Conservation (phyloP, 1,140 invertebrate species). For the Bombus pascuorum region DNA sequence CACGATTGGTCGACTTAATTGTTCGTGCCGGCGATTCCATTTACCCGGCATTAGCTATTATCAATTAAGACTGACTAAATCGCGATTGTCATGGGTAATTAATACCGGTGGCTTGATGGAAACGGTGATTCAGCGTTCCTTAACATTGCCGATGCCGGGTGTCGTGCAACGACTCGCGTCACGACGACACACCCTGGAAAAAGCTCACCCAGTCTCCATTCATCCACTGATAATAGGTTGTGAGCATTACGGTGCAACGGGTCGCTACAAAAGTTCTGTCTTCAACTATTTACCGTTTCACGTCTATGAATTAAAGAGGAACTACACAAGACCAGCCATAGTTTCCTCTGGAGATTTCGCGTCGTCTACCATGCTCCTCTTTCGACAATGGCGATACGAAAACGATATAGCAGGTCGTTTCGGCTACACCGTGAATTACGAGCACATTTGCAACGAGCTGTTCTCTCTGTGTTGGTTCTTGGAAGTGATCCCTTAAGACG, state of each 20-base stretch:
- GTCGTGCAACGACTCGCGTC: background rate
- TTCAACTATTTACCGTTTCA: conserved; percentile 9
- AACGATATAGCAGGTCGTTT: background rate
- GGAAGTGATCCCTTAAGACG: background rate
- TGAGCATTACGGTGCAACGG: background rate
- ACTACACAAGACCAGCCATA: background rate
- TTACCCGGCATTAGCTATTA: conserved; percentile 11
- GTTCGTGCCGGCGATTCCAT: background rate
- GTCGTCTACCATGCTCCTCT: background rate
- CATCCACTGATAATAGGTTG: background rate
- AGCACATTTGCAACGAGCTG: background rate
- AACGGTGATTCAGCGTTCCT: conserved; percentile 19
- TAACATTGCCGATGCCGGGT: background rate
- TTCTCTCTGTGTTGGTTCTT: background rate
- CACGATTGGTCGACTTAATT: conserved; percentile 15
- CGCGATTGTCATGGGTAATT: conserved; percentile 14
- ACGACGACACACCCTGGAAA: background rate
- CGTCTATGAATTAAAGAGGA: conserved; percentile 3
- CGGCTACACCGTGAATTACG: background rate
- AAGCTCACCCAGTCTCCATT: background rate
- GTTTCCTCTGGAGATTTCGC: background rate
- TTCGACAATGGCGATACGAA: conserved; percentile 2
- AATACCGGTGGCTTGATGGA: background rate
- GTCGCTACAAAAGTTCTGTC: background rate
- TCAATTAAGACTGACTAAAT: conserved; percentile 21